These are phyloP conservation scores for Eledona agricola DNA, from an alignment of 2,888 invertebrate species.

Conservation along the genomic window DNA sequence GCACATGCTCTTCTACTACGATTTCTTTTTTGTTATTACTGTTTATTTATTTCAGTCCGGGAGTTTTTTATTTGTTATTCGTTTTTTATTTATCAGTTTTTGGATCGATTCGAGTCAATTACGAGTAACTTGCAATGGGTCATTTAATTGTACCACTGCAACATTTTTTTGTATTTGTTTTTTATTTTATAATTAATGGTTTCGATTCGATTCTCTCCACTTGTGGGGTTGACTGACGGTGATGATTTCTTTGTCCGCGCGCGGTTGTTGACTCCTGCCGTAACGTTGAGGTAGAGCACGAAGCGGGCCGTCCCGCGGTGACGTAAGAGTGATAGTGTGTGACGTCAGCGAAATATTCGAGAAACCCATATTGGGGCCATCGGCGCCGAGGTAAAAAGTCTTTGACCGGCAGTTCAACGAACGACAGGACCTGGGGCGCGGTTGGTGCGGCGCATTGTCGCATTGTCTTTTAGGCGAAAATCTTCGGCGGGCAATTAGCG, in stretches of 20 bases:
- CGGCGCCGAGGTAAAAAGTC: slow-evolving; percentile 65
- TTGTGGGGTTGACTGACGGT: slow-evolving; percentile 4
- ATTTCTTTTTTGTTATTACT: no score
- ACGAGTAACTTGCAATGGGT: no score
- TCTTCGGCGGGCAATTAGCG: slow-evolving; percentile 35
- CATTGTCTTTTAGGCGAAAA: slow-evolving; percentile 1
- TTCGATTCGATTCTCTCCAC: no score
- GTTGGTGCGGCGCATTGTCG: background rate
- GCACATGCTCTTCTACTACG: no score
- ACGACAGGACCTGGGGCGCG: no score
- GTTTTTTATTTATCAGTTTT: no score
- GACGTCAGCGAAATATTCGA: slow-evolving; percentile 56
- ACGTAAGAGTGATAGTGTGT: slow-evolving; percentile 56
- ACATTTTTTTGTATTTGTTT: no score
- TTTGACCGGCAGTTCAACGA: slow-evolving; percentile 51
- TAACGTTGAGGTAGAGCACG: slow-evolving; percentile 52
- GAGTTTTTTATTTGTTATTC: no score
- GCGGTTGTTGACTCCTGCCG: slow-evolving; percentile 53
- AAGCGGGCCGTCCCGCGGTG: slow-evolving; percentile 50
- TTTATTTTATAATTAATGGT: no score
- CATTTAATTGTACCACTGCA: no score
- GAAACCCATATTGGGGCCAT: slow-evolving; percentile 53
- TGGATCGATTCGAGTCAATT: no score
- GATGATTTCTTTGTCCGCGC: slow-evolving; percentile 22
- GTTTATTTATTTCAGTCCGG: no score